Evolutionary conservation across 2,113 vertebrate species (phyloP).

Genomic region (Gallinago paraguaiae): DNA sequence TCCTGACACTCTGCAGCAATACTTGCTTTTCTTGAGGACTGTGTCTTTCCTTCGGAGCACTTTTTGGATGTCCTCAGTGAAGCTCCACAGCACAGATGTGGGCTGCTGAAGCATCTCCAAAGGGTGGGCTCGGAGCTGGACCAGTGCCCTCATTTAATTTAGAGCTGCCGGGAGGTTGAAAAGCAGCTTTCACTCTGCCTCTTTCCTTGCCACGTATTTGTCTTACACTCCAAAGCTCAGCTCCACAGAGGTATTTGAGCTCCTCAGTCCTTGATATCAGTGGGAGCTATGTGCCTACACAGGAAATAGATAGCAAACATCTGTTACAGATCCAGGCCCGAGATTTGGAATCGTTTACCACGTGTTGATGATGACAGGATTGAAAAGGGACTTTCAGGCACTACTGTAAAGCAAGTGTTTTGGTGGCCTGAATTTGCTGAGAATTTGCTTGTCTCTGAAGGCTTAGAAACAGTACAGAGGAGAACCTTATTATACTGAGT

Average conservation of each 20-base stretch:
- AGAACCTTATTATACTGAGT: not conserved
- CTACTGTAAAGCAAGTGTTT: not conserved
- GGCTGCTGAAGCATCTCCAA: not conserved
- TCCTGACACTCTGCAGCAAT: not conserved
- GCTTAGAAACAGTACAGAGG: not conserved
- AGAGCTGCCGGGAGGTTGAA: not conserved
- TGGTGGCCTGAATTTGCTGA: not conserved
- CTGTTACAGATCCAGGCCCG: not conserved
- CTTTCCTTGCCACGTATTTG: not conserved
- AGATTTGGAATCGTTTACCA: not conserved
- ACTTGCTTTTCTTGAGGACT: not conserved
- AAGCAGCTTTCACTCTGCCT: not conserved
- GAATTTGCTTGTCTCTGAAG: not conserved
- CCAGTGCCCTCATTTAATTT: not conserved
- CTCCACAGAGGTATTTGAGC: constrained; percentile 14
- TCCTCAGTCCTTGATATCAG: not conserved
- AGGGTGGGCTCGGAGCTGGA: not conserved
- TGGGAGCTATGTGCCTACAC: not conserved
- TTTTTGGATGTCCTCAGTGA: not conserved
- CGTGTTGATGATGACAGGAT: not conserved
- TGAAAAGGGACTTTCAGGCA: not conserved
- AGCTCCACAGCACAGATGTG: not conserved
- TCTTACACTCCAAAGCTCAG: not conserved
- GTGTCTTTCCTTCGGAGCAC: not conserved
- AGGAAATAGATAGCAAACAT: constrained; percentile 13